These are phyloP conservation scores for Elanus axillaris DNA, from an alignment of 2,113 vertebrate species.

Conservation along the genomic window DNA sequence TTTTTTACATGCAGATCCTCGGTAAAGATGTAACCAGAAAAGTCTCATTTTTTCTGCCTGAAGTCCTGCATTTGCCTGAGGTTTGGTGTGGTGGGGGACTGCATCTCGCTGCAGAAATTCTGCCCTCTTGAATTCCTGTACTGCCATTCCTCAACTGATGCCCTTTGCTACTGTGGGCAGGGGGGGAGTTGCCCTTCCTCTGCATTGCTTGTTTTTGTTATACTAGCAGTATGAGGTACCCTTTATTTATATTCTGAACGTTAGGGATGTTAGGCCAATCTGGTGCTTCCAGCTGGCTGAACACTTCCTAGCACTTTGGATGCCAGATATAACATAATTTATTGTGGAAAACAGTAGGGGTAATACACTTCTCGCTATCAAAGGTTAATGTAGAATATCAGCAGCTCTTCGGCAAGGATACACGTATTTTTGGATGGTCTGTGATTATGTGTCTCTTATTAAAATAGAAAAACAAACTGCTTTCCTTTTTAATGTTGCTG, in stretches of 20 bases:
- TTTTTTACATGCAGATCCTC: background rate
- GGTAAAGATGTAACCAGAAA: background rate
- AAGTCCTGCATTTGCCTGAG: background rate
- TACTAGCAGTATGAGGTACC: constrained; percentile 4
- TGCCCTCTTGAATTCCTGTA: constrained; percentile 22
- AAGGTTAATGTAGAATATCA: constrained; percentile 23
- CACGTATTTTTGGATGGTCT: background rate
- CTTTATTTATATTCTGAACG: constrained; percentile 32
- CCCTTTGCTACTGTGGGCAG: constrained; percentile 29
- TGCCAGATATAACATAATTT: constrained; percentile 48
- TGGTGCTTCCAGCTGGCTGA: constrained; percentile 40
- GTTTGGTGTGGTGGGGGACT: background rate
- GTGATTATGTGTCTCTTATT: background rate
- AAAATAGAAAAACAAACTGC: background rate
- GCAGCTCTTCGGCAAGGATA: constrained; percentile 26
- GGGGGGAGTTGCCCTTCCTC: constrained; percentile 45
- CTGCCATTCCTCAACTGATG: background rate
- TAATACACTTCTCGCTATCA: background rate
- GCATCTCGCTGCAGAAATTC: background rate
- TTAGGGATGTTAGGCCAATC: background rate
- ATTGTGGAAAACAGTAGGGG: background rate
- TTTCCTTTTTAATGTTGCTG: background rate
- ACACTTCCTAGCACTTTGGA: background rate
- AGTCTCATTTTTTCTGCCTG: background rate
- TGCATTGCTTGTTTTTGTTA: constrained; percentile 30